A percentile compares a stretch with the other conserved stretches of the same genome.
Conservation (phyloP, 2,888 invertebrate species). For the Idaea straminata region DNA sequence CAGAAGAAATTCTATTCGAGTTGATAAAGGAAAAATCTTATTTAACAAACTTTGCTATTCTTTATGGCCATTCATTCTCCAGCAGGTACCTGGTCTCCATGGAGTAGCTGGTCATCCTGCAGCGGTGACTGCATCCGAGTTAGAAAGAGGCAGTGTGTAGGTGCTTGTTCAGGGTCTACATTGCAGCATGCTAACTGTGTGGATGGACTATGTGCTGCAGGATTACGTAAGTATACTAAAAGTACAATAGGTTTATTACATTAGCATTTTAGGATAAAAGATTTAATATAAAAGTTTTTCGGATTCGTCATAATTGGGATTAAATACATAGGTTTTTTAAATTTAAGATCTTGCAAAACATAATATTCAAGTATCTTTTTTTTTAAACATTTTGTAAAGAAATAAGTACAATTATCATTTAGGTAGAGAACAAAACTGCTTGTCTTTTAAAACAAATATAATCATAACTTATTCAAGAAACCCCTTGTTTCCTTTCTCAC, state of each 20-base stretch:
- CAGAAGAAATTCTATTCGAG: no score
- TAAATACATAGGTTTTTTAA: no score
- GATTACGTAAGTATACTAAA: slow-evolving; percentile 46
- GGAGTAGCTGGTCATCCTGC: slow-evolving; percentile 66
- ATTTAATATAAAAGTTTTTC: no score
- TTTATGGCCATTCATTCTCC: no score
- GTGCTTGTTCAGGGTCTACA: slow-evolving; percentile 58
- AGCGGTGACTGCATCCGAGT: slow-evolving; percentile 64
- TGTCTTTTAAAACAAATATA: background rate
- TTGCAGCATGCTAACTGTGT: slow-evolving; percentile 67
- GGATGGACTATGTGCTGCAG: slow-evolving; percentile 59
- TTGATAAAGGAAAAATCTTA: background rate
- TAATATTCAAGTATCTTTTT: no score
- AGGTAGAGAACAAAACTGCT: background rate
- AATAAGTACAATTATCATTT: background rate
- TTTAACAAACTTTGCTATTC: background rate
- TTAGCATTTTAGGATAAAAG: no score
- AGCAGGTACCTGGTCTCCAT: slow-evolving; percentile 62
- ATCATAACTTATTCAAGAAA: background rate
- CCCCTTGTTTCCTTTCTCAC: slow-evolving; percentile 25
- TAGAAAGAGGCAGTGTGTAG: slow-evolving; percentile 55
- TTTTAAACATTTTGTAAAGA: no score
- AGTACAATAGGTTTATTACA: no score
- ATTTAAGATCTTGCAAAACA: no score
- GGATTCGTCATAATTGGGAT: no score